phyloP scores from a whole-genome alignment of 2,888 invertebrate species.

The Limnephilus marmoratus region DNA sequence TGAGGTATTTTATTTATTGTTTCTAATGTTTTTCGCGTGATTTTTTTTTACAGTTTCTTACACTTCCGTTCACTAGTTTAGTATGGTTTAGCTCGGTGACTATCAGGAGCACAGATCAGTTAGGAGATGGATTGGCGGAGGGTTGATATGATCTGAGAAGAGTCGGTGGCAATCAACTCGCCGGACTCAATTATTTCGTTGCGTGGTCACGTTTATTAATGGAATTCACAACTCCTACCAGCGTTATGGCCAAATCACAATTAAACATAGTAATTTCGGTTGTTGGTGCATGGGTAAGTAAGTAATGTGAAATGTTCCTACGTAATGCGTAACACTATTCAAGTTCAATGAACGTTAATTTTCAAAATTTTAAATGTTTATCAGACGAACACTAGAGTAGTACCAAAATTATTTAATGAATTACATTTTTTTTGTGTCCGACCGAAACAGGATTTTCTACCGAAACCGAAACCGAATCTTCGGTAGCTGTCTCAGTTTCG shows the following conservation, averaged over 20 bases:
- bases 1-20: background rate
- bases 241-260: background rate
- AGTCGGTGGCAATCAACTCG: conserved; percentile 34
- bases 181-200: conserved; percentile 50
- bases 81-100: background rate
- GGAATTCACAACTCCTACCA: conserved; percentile 19
- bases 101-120: conserved; percentile 48
- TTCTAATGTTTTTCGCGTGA: background rate
- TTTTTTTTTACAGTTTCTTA: background rate
- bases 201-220: conserved; percentile 54
- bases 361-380: too few species aligned
- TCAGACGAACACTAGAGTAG: too few species aligned
- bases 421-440: too few species aligned
- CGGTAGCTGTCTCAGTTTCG: too few species aligned
- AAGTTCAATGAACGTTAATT: too few species aligned
- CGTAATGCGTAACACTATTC: too few species aligned
- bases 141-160: conserved; percentile 49
- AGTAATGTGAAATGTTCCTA: too few species aligned
- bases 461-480: too few species aligned
- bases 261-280: background rate
- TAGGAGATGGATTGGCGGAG: conserved; percentile 49
- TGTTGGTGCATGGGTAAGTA: too few species aligned
- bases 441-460: too few species aligned
- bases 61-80: conserved; percentile 26
- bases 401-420: too few species aligned